These are phyloP conservation scores for Tragulus kanchil DNA, from an alignment of 2,113 vertebrate species.

Conservation along the genomic window DNA sequence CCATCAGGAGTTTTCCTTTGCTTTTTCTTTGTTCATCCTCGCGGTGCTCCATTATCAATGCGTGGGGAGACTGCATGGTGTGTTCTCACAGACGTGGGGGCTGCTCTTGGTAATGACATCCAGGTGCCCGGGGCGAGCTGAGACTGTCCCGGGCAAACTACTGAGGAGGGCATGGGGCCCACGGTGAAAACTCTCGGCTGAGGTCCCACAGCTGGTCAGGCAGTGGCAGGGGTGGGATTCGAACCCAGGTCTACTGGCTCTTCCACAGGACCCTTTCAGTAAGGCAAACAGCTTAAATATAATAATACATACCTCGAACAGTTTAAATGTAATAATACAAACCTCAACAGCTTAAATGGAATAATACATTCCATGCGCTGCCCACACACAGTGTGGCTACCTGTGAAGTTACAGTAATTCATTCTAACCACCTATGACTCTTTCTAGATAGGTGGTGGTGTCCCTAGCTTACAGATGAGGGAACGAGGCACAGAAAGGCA, in stretches of 20 bases:
- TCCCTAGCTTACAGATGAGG: background rate
- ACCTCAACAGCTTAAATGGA: background rate
- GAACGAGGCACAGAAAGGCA: background rate
- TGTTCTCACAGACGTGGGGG: background rate
- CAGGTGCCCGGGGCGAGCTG: background rate
- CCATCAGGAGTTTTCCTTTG: background rate
- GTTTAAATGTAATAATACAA: background rate
- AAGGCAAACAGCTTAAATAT: background rate
- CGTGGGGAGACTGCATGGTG: background rate
- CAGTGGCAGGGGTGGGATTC: background rate
- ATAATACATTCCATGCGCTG: background rate
- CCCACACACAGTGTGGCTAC: fast-evolving
- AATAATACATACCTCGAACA: background rate
- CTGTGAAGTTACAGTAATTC: too few relatives aligned
- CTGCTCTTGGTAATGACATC: background rate
- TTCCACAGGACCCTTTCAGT: background rate
- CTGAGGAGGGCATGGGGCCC: fast-evolving
- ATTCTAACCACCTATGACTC: background rate
- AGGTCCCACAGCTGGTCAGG: background rate
- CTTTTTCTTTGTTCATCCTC: background rate
- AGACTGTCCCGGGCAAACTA: background rate
- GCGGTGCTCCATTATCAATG: background rate
- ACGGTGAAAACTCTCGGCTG: background rate
- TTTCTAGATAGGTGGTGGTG: background rate
- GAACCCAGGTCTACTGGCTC: background rate